Percentiles rank a stretch among this genome's conserved stretches.
These are phyloP conservation scores for Notamacropus eugenii DNA, from an alignment of 2,797 vertebrate species.

Conservation along the genomic window DNA sequence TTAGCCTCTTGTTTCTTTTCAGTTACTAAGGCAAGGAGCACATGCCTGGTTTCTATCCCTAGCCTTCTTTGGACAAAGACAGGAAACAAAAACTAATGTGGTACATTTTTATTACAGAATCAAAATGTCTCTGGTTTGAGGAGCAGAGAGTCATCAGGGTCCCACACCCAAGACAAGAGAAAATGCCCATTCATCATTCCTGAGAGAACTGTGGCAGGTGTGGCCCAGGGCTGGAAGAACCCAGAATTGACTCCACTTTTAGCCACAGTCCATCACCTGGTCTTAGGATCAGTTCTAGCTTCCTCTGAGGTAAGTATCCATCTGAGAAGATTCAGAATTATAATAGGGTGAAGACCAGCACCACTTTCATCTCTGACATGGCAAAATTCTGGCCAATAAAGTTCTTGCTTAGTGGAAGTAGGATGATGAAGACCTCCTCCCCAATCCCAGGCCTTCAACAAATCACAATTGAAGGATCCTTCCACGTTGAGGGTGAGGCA, in stretches of 20 bases:
- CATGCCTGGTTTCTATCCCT: not conserved
- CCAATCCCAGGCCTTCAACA: not conserved
- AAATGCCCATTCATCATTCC: not conserved
- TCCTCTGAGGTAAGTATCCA: not conserved
- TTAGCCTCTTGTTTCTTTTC: not conserved
- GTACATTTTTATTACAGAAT: not conserved
- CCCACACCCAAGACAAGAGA: not conserved
- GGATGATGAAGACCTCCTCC: not conserved
- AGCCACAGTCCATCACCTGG: constrained; percentile 42
- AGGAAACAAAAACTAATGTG: not conserved
- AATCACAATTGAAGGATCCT: fast-evolving
- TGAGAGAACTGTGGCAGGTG: not conserved
- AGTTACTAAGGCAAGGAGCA: not conserved
- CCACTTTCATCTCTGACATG: constrained; percentile 87
- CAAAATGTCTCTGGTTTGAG: not conserved
- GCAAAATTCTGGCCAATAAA: constrained; percentile 91
- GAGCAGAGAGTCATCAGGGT: not conserved
- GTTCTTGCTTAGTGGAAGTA: constrained; percentile 81
- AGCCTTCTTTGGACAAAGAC: not conserved
- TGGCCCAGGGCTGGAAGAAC: not conserved
- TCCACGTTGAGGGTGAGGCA: not conserved
- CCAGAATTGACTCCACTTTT: constrained; percentile 19
- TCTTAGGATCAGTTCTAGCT: constrained; percentile 85
- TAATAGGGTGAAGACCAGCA: constrained; percentile 86
- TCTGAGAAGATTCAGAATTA: constrained; percentile 75